Conservation (phyloP, 2,888 invertebrate genomes). For the Nymphalis polychloros region DNA sequence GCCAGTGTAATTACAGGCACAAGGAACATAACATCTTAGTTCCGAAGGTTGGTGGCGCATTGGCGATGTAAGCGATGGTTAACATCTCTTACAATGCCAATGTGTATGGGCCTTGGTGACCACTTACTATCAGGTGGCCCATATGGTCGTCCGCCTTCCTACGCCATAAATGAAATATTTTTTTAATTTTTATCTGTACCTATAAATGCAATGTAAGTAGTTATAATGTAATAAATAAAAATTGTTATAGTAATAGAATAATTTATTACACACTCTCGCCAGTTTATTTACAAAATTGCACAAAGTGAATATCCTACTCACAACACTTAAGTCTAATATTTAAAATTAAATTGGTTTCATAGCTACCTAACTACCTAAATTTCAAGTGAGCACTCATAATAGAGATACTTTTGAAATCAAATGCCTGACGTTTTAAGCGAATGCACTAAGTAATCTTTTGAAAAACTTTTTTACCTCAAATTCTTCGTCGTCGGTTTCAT, state of each 20-base stretch:
- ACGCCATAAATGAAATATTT: too few species aligned
- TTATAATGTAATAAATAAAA: background rate
- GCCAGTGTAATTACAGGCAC: too few species aligned
- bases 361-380: conserved; percentile 42
- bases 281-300: conserved; percentile 78
- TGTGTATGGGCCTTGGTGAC: too few species aligned
- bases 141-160: too few species aligned
- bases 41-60: too few species aligned
- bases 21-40: too few species aligned
- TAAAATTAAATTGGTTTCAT: conserved; percentile 32
- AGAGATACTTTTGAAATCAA: conserved; percentile 53
- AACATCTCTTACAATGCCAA: too few species aligned
- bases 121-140: too few species aligned
- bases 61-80: too few species aligned
- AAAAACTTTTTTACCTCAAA: conserved; percentile 46
- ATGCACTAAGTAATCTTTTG: conserved; percentile 52
- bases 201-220: too few species aligned
- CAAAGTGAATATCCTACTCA: conserved; percentile 62
- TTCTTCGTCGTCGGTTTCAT: conserved; percentile 29
- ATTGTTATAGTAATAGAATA: conserved; percentile 18
- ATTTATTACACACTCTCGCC: conserved; percentile 46
- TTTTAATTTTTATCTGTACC: too few species aligned
- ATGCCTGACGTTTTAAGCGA: conserved; percentile 47
- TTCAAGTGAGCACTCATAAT: conserved; percentile 54
- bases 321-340: conserved; percentile 40